Conservation (phyloP, 2,113 vertebrate genomes). For the Atherinomorus stipes region DNA sequence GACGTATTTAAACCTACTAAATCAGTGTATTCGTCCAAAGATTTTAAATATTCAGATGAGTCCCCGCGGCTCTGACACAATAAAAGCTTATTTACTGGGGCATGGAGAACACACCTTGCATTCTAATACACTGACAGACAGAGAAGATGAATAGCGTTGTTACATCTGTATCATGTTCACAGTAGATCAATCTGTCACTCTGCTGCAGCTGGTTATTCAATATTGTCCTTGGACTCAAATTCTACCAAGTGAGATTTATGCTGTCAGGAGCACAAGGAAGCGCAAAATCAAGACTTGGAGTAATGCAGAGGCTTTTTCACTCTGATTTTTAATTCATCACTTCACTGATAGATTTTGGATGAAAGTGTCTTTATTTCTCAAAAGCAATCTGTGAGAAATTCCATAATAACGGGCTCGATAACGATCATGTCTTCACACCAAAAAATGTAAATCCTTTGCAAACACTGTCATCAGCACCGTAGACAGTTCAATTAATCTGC, state of each 20-base stretch:
- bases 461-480: constrained; percentile 18
- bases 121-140: constrained; percentile 69
- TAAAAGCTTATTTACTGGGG: constrained; percentile 79
- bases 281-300: constrained; percentile 47
- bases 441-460: constrained; percentile 22
- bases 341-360: constrained; percentile 34
- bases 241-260: constrained; percentile 68
- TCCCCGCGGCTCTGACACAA: constrained; percentile 68
- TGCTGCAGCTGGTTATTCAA: constrained; percentile 62
- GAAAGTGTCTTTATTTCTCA: constrained; percentile 14
- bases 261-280: constrained; percentile 33
- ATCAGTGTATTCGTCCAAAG: constrained; percentile 72
- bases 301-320: constrained; percentile 34
- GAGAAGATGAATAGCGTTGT: constrained; percentile 66
- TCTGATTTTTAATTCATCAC: constrained; percentile 45
- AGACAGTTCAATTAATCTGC: constrained; percentile 34
- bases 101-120: constrained; percentile 72
- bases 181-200: constrained; percentile 76
- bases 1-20: constrained; percentile 63
- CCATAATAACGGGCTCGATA: constrained; percentile 12
- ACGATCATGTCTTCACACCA: constrained; percentile 23
- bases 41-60: constrained; percentile 79
- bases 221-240: constrained; percentile 77
- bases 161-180: constrained; percentile 72
- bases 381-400: constrained; percentile 22